These are phyloP conservation scores for Lagopus muta DNA, from an alignment of 2,113 vertebrate species.

Conservation along the genomic window DNA sequence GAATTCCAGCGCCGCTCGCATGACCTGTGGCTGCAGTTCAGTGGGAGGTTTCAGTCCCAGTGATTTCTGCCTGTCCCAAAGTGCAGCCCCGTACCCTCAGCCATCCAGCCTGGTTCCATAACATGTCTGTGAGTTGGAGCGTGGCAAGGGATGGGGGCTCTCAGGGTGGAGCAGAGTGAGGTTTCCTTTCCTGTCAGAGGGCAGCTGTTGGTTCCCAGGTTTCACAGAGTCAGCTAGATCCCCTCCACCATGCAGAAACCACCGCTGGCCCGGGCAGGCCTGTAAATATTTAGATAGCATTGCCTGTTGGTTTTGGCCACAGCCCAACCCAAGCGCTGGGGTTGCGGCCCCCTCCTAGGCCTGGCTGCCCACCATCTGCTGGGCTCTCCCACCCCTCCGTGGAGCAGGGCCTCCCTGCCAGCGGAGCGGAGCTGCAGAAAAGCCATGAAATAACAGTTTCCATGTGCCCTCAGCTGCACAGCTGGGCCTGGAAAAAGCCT, in stretches of 20 bases:
- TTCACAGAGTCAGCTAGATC: constrained; percentile 16
- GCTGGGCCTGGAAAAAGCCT: neutral
- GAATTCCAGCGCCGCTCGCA: neutral
- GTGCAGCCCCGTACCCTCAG: neutral
- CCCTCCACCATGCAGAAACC: neutral
- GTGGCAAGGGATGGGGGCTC: neutral
- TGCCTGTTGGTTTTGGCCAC: constrained; percentile 38
- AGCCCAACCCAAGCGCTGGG: neutral
- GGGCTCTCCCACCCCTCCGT: fast-evolving
- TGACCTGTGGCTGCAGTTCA: neutral
- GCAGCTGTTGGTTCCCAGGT: neutral
- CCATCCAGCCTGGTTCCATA: neutral
- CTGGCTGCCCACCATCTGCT: neutral
- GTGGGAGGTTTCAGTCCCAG: neutral
- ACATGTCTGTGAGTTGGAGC: neutral
- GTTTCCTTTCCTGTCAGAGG: neutral
- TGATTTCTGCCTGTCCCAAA: neutral
- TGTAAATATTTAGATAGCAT: constrained; percentile 31
- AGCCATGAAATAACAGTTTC: constrained; percentile 14
- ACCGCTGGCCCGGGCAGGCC: neutral
- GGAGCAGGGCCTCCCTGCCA: neutral
- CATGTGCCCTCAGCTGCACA: constrained; percentile 1
- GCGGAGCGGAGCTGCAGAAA: neutral
- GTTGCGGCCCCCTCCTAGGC: neutral
- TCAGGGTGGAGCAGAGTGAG: neutral